A percentile compares a stretch with the other conserved stretches of the same genome.
Conservation (phyloP, 2,113 vertebrate genomes). For the Menidia beryllina region DNA sequence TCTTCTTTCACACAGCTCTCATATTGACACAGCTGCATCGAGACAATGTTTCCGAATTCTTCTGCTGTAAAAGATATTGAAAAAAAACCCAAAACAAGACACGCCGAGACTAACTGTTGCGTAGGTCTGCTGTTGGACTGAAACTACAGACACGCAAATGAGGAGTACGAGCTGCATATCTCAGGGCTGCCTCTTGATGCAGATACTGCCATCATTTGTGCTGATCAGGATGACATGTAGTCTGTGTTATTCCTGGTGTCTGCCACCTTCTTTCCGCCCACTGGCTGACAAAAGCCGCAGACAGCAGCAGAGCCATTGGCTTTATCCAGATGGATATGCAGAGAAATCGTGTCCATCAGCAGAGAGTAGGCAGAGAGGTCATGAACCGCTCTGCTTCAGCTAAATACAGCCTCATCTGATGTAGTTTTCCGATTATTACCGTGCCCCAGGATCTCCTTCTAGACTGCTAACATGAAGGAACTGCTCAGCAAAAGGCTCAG, state of each 20-base stretch:
- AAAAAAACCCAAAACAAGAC: neutral
- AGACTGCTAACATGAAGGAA: neutral
- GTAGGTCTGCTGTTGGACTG: neutral
- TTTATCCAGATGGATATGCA: slow-evolving; percentile 58
- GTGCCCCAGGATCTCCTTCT: slow-evolving; percentile 23
- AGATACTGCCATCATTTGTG: slow-evolving; percentile 53
- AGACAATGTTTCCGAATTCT: slow-evolving; percentile 8
- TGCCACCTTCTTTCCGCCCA: slow-evolving; percentile 67
- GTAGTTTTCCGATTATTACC: slow-evolving; percentile 34
- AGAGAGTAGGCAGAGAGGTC: slow-evolving; percentile 57
- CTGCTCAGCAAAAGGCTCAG: slow-evolving; percentile 17
- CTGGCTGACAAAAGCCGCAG: slow-evolving; percentile 68
- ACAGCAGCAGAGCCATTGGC: slow-evolving; percentile 46
- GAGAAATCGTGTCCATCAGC: slow-evolving; percentile 67
- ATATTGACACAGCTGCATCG: slow-evolving; percentile 67
- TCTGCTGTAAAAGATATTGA: slow-evolving; percentile 5
- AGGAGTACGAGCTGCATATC: slow-evolving; percentile 17
- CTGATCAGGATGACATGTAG: slow-evolving; percentile 65
- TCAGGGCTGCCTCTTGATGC: slow-evolving; percentile 27
- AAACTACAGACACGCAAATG: neutral
- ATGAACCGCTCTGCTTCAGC: slow-evolving; percentile 31
- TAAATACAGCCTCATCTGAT: slow-evolving; percentile 28
- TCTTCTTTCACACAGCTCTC: slow-evolving; percentile 27
- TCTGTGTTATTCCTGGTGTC: slow-evolving; percentile 74
- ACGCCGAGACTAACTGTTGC: slow-evolving; percentile 3